Evolutionary conservation across 2,797 vertebrate genomes (phyloP), one percentile per base, ranked within the genome.

Genomic region (Sorex maritimensis): DNA sequence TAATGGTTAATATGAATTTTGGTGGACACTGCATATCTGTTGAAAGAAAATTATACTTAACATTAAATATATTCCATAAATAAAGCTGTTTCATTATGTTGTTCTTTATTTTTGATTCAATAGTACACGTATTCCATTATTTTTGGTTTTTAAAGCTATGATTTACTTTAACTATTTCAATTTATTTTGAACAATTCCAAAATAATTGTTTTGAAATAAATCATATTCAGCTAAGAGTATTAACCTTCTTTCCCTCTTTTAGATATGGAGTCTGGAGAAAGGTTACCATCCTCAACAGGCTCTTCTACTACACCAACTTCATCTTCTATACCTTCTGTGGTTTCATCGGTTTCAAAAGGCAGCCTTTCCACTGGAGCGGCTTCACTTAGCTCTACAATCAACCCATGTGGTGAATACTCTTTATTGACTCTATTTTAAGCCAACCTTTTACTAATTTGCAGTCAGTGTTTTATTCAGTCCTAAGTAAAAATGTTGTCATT

Each of bases 201-300:
- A 44, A 44, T 44, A 44, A 87, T 86, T 88, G 12, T 84, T 81
- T 92, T 80, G 55, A n/a, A 30, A 52, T 83, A 38, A 65, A 21
- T 7, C 55, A 28, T 34, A 91, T 44, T 14, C 38, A 69, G 38
- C 5, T 38, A 0, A 23, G n/a, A 93, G 73, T 46, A 89, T 34
- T 77, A 68, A 68, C 6, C 6, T 75, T 67, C 24, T 81, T 68
- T 63, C 75, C 98, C 88, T 98, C 96, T 98, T 96, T 65, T 90
- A 99, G 99, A 98, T 97, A 99, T 99, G 99, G 99, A 99, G 98
- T 99, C 99, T 97, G 98, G 98, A 97, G 99, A 99, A 98, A 97
- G 98, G 97, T 97, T 99, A 98, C 97, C 98, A 67, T 97, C 99
- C 63, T 98, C 98, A 7, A 97, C 98, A 17, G 96, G 97, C 95